Conservation (phyloP, 2,888 invertebrate genomes). For the Stegana nigrithorax region DNA sequence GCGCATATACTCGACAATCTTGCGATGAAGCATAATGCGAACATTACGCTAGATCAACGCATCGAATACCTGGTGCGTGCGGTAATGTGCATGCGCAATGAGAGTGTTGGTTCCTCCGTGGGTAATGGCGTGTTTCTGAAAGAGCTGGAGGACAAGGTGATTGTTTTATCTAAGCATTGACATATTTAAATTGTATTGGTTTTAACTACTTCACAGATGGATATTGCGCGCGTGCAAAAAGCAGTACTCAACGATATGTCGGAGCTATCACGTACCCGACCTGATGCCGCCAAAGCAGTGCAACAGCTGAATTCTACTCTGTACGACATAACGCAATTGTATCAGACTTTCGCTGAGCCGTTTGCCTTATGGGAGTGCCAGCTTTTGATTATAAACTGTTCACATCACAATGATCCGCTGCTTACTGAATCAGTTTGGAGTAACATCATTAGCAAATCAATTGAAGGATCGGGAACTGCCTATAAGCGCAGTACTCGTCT, state of each 20-base stretch:
- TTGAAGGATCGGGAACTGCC: conserved; percentile 66
- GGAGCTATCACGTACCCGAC: conserved; percentile 63
- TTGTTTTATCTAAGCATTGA: background rate
- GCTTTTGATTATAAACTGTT: conserved; percentile 93
- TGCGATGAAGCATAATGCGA: conserved; percentile 76
- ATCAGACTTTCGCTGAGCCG: conserved; percentile 91
- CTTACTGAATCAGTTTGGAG: conserved; percentile 93
- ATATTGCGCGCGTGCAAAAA: conserved; percentile 88
- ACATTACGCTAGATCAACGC: conserved; percentile 81
- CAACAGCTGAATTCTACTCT: conserved; percentile 82
- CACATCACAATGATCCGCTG: conserved; percentile 89
- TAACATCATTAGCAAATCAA: conserved; percentile 74
- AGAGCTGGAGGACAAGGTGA: conserved; percentile 88
- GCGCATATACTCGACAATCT: conserved; percentile 90
- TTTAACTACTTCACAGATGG: conserved; percentile 68
- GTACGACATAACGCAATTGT: conserved; percentile 89
- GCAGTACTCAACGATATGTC: conserved; percentile 76
- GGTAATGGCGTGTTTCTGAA: conserved; percentile 83
- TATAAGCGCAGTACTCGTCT: conserved; percentile 76
- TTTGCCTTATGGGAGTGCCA: conserved; percentile 93
- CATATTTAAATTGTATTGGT: background rate
- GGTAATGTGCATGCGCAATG: conserved; percentile 94
- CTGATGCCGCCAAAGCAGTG: conserved; percentile 75
- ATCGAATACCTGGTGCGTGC: conserved; percentile 93
- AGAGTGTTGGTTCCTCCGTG: conserved; percentile 79